A percentile compares a stretch with the other conserved stretches of the same genome.
phyloP scores from a whole-genome alignment of 2,113 vertebrate genomes.

The Terrapene triunguis region DNA sequence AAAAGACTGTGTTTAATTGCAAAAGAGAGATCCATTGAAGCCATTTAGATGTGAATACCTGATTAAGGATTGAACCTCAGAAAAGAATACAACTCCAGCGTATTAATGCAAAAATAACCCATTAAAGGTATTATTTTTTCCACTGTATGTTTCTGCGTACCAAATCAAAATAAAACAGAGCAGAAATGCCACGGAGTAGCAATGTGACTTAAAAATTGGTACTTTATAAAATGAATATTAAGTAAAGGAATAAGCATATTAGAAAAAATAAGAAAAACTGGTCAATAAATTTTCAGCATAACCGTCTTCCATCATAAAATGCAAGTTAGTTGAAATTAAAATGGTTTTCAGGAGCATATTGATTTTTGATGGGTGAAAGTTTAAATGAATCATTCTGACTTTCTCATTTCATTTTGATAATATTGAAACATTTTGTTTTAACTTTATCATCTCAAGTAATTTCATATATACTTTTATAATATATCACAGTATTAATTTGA shows the following conservation, averaged over 20 bases:
- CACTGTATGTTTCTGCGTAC: neutral
- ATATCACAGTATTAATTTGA: neutral
- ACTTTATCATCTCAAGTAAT: neutral
- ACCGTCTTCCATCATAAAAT: neutral
- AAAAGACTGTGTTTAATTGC: slow-evolving; percentile 18
- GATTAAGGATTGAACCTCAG: slow-evolving; percentile 40
- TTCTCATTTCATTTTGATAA: neutral
- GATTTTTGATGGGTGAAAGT: neutral
- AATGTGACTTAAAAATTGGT: neutral
- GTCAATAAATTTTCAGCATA: neutral
- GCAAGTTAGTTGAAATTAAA: neutral
- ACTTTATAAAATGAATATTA: neutral
- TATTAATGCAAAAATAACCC: slow-evolving; percentile 8
- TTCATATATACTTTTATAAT: neutral
- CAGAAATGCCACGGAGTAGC: neutral
- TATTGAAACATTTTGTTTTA: neutral
- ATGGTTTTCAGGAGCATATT: neutral
- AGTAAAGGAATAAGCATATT: neutral
- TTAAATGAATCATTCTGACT: neutral
- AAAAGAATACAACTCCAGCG: neutral
- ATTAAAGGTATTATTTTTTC: slow-evolving; percentile 32
- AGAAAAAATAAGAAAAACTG: neutral
- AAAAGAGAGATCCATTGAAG: slow-evolving; percentile 23
- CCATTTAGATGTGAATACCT: slow-evolving; percentile 52
- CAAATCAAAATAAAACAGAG: neutral